phyloP scores from a whole-genome alignment of 2,797 vertebrate species.

The Manis crassicaudata region DNA sequence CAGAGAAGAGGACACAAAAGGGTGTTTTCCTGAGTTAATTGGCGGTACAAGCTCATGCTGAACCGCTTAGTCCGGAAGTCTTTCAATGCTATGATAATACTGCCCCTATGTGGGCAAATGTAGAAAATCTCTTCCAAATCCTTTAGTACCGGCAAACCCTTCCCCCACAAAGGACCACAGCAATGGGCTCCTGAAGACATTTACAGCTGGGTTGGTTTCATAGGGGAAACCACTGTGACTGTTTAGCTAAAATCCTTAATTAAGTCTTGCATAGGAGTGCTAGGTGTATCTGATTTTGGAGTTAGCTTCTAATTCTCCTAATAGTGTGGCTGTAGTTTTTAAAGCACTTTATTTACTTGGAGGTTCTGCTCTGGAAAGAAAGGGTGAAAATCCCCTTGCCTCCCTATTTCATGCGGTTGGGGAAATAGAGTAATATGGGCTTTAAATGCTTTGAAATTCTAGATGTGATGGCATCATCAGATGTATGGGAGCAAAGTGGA shows the following conservation, averaged over 20 bases:
- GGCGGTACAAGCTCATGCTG: neutral
- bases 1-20: conserved; percentile 52
- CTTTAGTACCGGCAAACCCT: neutral
- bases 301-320: neutral
- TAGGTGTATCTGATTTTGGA: neutral
- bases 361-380: neutral
- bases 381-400: neutral
- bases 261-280: neutral
- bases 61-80: neutral
- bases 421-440: neutral
- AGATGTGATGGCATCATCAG: neutral
- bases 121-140: conserved; percentile 36
- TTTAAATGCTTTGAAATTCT: neutral
- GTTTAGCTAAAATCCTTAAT: neutral
- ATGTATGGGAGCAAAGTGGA: neutral
- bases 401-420: neutral
- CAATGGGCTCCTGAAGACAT: neutral
- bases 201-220: neutral
- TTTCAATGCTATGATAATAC: conserved; percentile 75
- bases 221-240: neutral
- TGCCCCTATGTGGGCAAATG: conserved; percentile 80
- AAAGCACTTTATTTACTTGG: neutral
- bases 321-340: neutral
- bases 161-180: fast-evolving
- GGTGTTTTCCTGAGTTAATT: conserved; percentile 42